Percentiles rank a stretch among this genome's conserved stretches.
These are phyloP conservation scores for Zelostemma sp. DNA, from an alignment of 1,140 invertebrate species.

Conservation along the genomic window DNA sequence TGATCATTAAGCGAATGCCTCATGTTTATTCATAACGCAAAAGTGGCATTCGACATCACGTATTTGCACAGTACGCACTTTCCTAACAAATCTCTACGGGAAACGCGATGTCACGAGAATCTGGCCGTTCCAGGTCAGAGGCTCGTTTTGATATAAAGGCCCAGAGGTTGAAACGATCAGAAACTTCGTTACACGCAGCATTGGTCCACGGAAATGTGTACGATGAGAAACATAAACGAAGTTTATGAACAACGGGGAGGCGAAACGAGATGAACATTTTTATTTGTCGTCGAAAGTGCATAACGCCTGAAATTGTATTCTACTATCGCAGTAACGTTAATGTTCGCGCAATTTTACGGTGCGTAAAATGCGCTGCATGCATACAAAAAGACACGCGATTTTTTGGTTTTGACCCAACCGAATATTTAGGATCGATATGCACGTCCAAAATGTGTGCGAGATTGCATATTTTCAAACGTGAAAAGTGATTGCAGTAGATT, in stretches of 20 bases:
- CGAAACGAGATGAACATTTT: not conserved
- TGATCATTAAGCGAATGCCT: constrained; percentile 32
- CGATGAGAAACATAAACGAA: not conserved
- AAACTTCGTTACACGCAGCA: not conserved
- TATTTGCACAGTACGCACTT: constrained; percentile 24
- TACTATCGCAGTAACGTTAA: too few relatives aligned
- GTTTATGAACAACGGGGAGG: not conserved
- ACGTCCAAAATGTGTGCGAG: too few relatives aligned
- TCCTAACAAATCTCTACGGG: constrained; percentile 22
- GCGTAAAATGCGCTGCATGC: too few relatives aligned
- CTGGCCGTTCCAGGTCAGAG: constrained; percentile 14
- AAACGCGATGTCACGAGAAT: constrained; percentile 24
- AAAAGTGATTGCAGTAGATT: too few relatives aligned
- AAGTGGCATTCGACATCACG: constrained; percentile 26
- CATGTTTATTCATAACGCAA: constrained; percentile 38
- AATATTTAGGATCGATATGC: too few relatives aligned
- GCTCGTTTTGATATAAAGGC: constrained; percentile 24
- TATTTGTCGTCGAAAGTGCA: too few relatives aligned
- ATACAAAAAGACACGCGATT: too few relatives aligned
- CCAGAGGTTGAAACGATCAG: not conserved
- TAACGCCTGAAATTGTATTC: too few relatives aligned
- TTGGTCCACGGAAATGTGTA: not conserved
- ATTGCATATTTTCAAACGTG: too few relatives aligned
- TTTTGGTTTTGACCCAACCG: too few relatives aligned
- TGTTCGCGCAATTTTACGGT: too few relatives aligned